phyloP scores from a whole-genome alignment of 2,797 vertebrate genomes.

The Pachyuromys duprasi region DNA sequence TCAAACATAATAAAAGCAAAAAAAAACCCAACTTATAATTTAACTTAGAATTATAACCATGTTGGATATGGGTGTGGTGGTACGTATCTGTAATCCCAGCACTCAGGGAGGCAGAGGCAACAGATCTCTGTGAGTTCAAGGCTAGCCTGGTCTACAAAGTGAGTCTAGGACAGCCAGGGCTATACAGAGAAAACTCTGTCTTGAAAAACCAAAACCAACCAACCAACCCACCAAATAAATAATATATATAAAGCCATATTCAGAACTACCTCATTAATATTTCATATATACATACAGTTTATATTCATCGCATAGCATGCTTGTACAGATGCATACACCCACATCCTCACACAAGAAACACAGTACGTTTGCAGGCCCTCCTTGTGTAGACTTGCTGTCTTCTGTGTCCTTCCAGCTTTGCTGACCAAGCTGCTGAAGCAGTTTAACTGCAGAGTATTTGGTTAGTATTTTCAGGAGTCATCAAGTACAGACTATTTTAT shows the following conservation, averaged over 20 bases:
- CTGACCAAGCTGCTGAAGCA: too few relatives aligned
- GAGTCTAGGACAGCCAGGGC: too few relatives aligned
- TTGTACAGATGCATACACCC: background rate
- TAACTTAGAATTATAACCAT: constrained; percentile 35
- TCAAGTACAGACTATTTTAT: background rate
- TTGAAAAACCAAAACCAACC: too few relatives aligned
- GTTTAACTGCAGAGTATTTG: background rate
- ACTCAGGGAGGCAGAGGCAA: too few relatives aligned
- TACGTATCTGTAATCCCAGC: too few relatives aligned
- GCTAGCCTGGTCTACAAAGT: too few relatives aligned
- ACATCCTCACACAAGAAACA: too few relatives aligned
- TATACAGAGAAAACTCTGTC: too few relatives aligned
- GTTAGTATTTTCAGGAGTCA: background rate
- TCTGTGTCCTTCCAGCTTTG: background rate
- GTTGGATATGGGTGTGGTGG: background rate
- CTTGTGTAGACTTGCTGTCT: background rate
- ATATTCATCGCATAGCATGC: background rate
- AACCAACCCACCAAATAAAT: too few relatives aligned
- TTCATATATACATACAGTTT: constrained; percentile 19
- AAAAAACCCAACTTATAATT: constrained; percentile 31
- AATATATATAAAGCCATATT: too few relatives aligned
- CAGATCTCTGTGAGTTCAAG: too few relatives aligned
- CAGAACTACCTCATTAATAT: background rate
- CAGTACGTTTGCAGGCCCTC: background rate
- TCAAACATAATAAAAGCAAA: background rate